These are phyloP conservation scores for Hipposideros armiger DNA, from an alignment of 2,113 vertebrate species.

Conservation along the genomic window DNA sequence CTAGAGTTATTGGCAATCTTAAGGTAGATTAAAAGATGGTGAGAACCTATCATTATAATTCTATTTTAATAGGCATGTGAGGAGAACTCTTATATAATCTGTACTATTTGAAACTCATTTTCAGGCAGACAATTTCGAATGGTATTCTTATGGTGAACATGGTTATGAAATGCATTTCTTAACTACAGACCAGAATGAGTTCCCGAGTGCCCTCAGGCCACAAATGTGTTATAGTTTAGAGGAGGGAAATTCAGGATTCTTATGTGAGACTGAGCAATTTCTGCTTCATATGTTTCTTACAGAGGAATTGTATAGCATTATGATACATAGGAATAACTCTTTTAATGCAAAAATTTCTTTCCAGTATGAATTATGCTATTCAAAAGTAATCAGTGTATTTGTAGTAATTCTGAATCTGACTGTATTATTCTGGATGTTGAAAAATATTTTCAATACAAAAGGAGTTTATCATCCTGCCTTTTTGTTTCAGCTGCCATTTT, in stretches of 20 bases:
- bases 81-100: neutral
- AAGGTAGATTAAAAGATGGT: neutral
- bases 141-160: neutral
- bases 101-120: neutral
- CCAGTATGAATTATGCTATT: neutral
- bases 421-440: neutral
- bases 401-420: neutral
- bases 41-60: neutral
- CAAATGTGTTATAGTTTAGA: neutral
- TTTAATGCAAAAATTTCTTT: neutral
- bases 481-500: neutral
- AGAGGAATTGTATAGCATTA: neutral
- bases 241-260: neutral
- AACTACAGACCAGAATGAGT: neutral
- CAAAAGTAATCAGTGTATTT: constrained; percentile 3
- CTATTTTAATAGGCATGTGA: neutral
- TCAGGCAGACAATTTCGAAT: neutral
- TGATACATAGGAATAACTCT: neutral
- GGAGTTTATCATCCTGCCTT: neutral
- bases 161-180: neutral
- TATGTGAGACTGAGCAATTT: neutral
- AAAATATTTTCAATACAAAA: neutral
- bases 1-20: neutral
- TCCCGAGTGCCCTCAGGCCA: neutral
- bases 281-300: neutral